Evolutionary conservation across 2,113 vertebrate genomes (phyloP), one percentile per base, ranked within the genome.

Genomic region (Cisticola juncidis): DNA sequence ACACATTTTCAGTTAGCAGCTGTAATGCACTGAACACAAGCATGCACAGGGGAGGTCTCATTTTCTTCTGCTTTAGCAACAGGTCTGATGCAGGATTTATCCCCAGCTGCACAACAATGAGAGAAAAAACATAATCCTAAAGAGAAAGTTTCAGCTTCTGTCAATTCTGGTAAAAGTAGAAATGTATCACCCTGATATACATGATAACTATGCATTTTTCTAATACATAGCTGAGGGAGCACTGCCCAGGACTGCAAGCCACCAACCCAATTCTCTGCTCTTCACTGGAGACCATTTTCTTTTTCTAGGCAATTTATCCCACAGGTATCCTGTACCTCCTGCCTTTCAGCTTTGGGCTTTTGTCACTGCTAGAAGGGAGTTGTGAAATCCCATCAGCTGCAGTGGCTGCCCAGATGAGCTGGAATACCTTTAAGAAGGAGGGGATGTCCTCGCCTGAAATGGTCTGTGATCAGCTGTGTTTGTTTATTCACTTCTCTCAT

Each of bases 361-460:
- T 85, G 45, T 29, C 45, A 38, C 21, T 47, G 12, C 31, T 69
- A n/a, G 38, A 85, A 72, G 8, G 45, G 73, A 71, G 70, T 58
- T 8, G 2, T 22, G 26, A 71, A 60, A 61, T 54, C 33, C 58
- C 64, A 60, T 20, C 44, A 73, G 40, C 54, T 86, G 64, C 72
- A 78, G 26, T 13, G 5, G 28, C 56, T 81, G 29, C 61, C 65
- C 48, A 28, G 35, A 31, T 53, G 38, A 92, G 31, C 40, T 81
- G 53, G 23, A 47, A 94, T 96, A 99, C 99, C 97, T 90, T 98
- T 97, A 14, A 99, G 97, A 35, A 96, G 65, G 17, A 97, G 92
- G 10, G 44, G 56, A 25, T 98, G 95, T 91, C 99, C 99, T 0
- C 65, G 95, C 29, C 44, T 90, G 96, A 99, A 99, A 87, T 95